These are phyloP conservation scores for Mirza zaza DNA, from an alignment of 2,113 vertebrate species.

Conservation along the genomic window DNA sequence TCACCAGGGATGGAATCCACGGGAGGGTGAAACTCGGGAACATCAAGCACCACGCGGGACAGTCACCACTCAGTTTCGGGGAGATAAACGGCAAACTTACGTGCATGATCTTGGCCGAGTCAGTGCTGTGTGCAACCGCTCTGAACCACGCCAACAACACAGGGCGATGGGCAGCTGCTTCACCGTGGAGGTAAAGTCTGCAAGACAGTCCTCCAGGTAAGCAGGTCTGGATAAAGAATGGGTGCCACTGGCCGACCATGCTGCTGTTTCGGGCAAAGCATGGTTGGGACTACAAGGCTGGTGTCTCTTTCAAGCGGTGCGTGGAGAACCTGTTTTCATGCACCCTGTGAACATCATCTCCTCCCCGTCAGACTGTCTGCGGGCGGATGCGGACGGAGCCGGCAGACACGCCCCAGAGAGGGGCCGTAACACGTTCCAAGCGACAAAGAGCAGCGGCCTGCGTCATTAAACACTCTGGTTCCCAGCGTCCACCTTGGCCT, in stretches of 20 bases:
- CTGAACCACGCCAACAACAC: slow-evolving; percentile 95
- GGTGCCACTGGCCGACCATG: slow-evolving; percentile 89
- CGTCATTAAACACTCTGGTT: slow-evolving; percentile 61
- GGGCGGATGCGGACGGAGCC: slow-evolving; percentile 88
- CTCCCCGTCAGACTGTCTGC: slow-evolving; percentile 91
- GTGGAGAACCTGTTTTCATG: slow-evolving; percentile 86
- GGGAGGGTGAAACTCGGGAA: slow-evolving; percentile 91
- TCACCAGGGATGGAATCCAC: slow-evolving; percentile 92
- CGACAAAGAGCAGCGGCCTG: slow-evolving; percentile 61
- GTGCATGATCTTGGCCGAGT: slow-evolving; percentile 92
- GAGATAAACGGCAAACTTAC: slow-evolving; percentile 94
- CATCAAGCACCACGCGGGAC: slow-evolving; percentile 92
- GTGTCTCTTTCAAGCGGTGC: slow-evolving; percentile 89
- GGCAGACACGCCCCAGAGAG: slow-evolving; percentile 95
- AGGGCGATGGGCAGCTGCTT: slow-evolving; percentile 91
- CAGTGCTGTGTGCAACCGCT: slow-evolving; percentile 92
- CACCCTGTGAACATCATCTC: slow-evolving; percentile 86
- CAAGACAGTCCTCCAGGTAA: slow-evolving; percentile 91
- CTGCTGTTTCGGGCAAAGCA: slow-evolving; percentile 86
- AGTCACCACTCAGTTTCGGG: slow-evolving; percentile 94
- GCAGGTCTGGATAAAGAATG: slow-evolving; percentile 92
- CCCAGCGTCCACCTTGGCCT: slow-evolving; percentile 70
- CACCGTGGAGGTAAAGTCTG: slow-evolving; percentile 90
- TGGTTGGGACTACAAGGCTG: slow-evolving; percentile 92
- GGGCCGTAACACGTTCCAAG: slow-evolving; percentile 89